Evolutionary conservation across 2,113 vertebrate species (phyloP).

Genomic region (Mirounga angustirostris): DNA sequence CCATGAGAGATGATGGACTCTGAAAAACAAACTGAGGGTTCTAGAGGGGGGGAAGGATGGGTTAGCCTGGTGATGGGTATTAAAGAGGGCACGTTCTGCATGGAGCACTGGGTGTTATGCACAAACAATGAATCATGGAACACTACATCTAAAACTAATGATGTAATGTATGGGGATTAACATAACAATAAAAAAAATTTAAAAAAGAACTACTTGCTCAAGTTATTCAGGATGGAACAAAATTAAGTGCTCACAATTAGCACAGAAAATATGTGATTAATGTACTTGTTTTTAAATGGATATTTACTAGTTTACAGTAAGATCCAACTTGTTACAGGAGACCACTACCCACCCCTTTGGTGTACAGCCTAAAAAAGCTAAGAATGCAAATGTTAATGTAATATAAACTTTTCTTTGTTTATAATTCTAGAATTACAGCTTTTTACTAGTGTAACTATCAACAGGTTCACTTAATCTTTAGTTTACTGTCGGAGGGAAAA

Average conservation of each 20-base stretch:
- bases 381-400: background rate
- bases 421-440: background rate
- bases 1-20: too few relatives aligned
- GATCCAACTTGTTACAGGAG: background rate
- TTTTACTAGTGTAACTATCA: background rate
- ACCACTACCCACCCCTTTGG: accelerated
- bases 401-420: slow-evolving; percentile 4
- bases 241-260: background rate
- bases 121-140: too few relatives aligned
- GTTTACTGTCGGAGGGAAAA: background rate
- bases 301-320: background rate
- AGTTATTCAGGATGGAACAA: slow-evolving; percentile 10
- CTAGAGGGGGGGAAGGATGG: too few relatives aligned
- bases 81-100: too few relatives aligned
- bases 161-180: too few relatives aligned
- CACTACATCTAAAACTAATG: too few relatives aligned
- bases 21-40: too few relatives aligned
- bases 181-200: too few relatives aligned
- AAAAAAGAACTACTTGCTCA: background rate
- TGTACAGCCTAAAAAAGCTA: background rate
- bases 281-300: background rate
- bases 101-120: too few relatives aligned
- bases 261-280: background rate
- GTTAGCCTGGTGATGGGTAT: too few relatives aligned
- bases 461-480: background rate